Conservation (phyloP, 23 tunicate genomes). For the Pegea sp. region DNA sequence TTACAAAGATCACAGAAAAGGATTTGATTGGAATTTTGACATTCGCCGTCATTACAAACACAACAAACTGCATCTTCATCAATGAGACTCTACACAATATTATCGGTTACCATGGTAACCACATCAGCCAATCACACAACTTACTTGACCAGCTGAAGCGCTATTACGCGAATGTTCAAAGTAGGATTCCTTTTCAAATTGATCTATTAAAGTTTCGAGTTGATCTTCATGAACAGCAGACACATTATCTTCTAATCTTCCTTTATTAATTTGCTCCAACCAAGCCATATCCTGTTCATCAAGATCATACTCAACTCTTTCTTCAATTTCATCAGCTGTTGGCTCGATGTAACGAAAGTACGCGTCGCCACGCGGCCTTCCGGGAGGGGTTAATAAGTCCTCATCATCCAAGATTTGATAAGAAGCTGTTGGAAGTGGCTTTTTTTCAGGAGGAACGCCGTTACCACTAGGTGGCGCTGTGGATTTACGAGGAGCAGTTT, state of each 20-base stretch:
- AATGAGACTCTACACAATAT: too few species aligned
- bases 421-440: slow-evolving; percentile 42
- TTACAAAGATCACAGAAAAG: slow-evolving; percentile 98
- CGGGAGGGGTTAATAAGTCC: slow-evolving; percentile 33
- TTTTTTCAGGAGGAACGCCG: slow-evolving; percentile 3
- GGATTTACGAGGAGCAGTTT: too few species aligned
- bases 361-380: slow-evolving; percentile 32
- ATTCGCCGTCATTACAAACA: slow-evolving; percentile 98
- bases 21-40: slow-evolving; percentile 86
- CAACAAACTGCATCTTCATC: slow-evolving; percentile 97
- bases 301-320: slow-evolving; percentile 88
- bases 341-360: slow-evolving; percentile 79
- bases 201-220: slow-evolving; percentile 72
- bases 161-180: slow-evolving; percentile 79
- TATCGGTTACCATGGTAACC: too few species aligned
- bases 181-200: slow-evolving; percentile 90
- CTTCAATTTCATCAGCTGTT: slow-evolving; percentile 56
- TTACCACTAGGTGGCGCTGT: too few species aligned
- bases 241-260: slow-evolving; percentile 21
- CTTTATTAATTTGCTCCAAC: slow-evolving; percentile 82
- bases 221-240: slow-evolving; percentile 26
- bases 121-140: too few species aligned
- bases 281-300: slow-evolving; percentile 93
- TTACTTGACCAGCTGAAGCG: too few species aligned
- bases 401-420: slow-evolving; percentile 29